A percentile compares a stretch with the other conserved stretches of the same genome.
Conservation (phyloP, 2,797 vertebrate genomes). For the Chaunax sp. region DNA sequence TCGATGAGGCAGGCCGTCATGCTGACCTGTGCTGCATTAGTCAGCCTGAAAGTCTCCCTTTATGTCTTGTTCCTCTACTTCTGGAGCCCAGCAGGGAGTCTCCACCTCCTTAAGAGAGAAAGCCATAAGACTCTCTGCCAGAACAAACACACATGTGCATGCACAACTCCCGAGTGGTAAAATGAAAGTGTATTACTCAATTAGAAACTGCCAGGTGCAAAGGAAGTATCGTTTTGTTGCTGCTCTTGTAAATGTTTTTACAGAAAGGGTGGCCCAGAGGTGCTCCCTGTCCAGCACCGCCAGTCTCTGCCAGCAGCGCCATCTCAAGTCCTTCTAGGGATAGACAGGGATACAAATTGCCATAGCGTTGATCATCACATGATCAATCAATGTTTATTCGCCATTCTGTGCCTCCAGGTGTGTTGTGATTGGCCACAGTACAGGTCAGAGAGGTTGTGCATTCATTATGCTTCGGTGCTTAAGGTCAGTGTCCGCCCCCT, state of each 20-base stretch:
- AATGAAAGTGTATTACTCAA: neutral
- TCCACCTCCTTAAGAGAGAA: constrained; percentile 30
- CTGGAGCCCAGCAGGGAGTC: constrained; percentile 40
- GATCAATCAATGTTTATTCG: constrained; percentile 8
- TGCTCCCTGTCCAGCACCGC: neutral
- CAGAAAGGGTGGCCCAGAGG: neutral
- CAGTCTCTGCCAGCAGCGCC: neutral
- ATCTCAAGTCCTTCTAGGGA: constrained; percentile 5
- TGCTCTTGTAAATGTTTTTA: neutral
- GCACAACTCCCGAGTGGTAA: constrained; percentile 21
- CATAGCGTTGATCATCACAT: neutral
- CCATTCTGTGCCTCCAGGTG: neutral
- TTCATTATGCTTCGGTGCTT: constrained; percentile 1
- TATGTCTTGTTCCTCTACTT: constrained; percentile 25
- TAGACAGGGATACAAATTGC: neutral
- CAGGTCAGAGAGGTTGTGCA: constrained; percentile 31
- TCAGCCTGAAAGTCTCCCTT: constrained; percentile 28
- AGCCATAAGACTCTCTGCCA: neutral
- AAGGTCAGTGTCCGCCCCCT: constrained; percentile 3
- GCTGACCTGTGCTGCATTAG: constrained; percentile 24
- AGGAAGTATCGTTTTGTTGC: neutral
- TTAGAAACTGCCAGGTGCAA: neutral
- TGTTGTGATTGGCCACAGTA: constrained; percentile 31
- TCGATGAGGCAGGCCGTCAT: constrained; percentile 21
- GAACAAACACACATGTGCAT: neutral